phyloP scores from a whole-genome alignment of 2,797 vertebrate genomes.

The Nyctalus aviator region DNA sequence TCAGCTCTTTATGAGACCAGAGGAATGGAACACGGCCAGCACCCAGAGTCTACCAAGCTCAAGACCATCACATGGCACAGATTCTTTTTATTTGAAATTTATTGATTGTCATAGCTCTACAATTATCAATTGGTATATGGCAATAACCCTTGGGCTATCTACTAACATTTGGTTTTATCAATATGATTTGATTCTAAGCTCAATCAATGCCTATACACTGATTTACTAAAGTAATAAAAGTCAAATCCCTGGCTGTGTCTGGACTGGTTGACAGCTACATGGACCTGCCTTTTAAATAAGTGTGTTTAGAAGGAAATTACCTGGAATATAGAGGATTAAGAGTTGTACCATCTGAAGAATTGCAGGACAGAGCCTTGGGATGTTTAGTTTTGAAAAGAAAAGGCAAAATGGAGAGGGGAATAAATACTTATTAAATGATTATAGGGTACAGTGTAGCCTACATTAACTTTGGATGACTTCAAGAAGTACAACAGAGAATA shows the following conservation, averaged over 20 bases:
- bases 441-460: neutral
- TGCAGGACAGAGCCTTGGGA: neutral
- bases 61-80: neutral
- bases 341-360: neutral
- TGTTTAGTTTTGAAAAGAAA: slow-evolving; percentile 12
- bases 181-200: neutral
- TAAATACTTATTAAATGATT: neutral
- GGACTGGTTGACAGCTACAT: neutral
- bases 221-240: slow-evolving; percentile 25
- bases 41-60: neutral
- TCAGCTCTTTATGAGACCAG: neutral
- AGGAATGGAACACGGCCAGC: neutral
- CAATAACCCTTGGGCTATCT: neutral
- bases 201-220: neutral
- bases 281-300: neutral
- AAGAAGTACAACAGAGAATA: neutral
- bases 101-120: neutral
- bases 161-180: neutral
- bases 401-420: neutral
- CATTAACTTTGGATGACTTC: neutral
- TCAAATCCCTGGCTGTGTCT: neutral
- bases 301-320: neutral
- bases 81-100: neutral
- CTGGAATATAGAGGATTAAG: neutral
- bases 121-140: neutral